phyloP scores from a whole-genome alignment of 2,888 invertebrate genomes.

The Conistra vaccinii region DNA sequence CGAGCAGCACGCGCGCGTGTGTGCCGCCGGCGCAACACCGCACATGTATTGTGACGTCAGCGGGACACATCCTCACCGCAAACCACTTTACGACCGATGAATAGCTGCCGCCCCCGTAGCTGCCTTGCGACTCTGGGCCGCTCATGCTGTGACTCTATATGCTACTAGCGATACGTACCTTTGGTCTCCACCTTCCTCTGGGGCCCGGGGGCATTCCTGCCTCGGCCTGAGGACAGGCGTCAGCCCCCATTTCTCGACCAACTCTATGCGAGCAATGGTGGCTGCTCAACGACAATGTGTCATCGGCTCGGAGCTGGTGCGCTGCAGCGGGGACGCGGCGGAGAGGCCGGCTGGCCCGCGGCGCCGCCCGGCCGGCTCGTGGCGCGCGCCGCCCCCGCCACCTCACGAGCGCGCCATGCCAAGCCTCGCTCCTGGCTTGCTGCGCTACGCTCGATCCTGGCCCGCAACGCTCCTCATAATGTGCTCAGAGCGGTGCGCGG shows the following conservation, averaged over 20 bases:
- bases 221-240: constrained; percentile 99
- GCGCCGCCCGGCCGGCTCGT: constrained; percentile 86
- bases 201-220: constrained; percentile 97
- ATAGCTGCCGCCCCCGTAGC: constrained; percentile 65
- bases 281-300: constrained; percentile 91
- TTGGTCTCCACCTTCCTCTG: constrained; percentile 93
- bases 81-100: constrained; percentile 74
- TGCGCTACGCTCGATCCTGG: constrained; percentile 67
- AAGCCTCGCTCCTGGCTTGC: constrained; percentile 70
- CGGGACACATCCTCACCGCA: constrained; percentile 78
- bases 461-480: constrained; percentile 63
- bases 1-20: constrained; percentile 45
- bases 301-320: constrained; percentile 86
- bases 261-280: constrained; percentile 99
- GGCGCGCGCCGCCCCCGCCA: constrained; percentile 71
- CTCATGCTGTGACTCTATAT: constrained; percentile 39
- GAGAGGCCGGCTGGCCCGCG: constrained; percentile 85
- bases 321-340: constrained; percentile 83
- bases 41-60: constrained; percentile 74
- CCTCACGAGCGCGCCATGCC: constrained; percentile 75
- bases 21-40: constrained; percentile 53
- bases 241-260: constrained; percentile 99
- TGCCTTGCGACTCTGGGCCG: constrained; percentile 39
- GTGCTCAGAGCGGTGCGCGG: constrained; percentile 69
- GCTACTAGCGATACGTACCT: constrained; percentile 89